Evolutionary conservation across 2,113 vertebrate species (phyloP).

Genomic region (Larimichthys polyactis): DNA sequence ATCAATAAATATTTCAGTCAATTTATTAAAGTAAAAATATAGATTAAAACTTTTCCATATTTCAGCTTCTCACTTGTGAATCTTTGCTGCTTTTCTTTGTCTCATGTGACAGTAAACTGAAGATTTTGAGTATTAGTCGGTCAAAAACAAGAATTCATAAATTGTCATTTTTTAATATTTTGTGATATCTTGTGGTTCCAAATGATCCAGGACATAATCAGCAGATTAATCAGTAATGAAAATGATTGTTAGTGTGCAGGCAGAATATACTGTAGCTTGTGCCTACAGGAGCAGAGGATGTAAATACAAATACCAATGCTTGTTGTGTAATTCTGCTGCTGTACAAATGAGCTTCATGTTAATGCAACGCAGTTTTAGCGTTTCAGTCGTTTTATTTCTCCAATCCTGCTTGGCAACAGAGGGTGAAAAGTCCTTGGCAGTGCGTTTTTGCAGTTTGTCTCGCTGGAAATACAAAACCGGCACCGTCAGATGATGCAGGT

Average conservation of each 20-base stretch:
- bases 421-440: not conserved
- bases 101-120: not conserved
- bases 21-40: not conserved
- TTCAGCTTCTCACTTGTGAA: not conserved
- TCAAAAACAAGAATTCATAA: not conserved
- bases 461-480: not conserved
- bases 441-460: not conserved
- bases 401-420: not conserved
- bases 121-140: not conserved
- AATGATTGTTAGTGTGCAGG: not conserved
- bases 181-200: not conserved
- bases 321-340: not conserved
- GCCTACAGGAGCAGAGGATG: not conserved
- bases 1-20: not conserved
- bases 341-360: constrained; percentile 14
- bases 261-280: not conserved
- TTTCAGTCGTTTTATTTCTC: constrained; percentile 2
- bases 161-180: not conserved
- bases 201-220: not conserved
- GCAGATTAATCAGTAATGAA: not conserved
- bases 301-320: not conserved
- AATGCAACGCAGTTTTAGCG: not conserved
- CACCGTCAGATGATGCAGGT: not conserved
- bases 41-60: not conserved
- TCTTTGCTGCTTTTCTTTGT: not conserved